Evolutionary conservation across 2,797 vertebrate species (phyloP), one percentile per base, ranked within the genome.

Genomic region (Acanthiza pusilla): DNA sequence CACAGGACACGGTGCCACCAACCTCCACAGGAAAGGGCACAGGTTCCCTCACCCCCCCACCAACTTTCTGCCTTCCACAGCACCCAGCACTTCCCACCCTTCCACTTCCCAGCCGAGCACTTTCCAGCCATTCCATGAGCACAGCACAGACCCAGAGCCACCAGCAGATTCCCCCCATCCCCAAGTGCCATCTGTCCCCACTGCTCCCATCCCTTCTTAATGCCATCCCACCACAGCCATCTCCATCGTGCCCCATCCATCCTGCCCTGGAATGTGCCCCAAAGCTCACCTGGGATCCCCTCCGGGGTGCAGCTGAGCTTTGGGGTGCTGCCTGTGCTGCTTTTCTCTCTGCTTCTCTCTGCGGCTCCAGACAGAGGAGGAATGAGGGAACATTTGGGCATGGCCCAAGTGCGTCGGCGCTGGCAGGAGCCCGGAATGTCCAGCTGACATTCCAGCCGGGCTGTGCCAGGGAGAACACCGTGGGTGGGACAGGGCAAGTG

Each of bases 371-470:
- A 7, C 25, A n/a, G n/a, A n/a, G 1, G 32, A 51, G 89, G 55
- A 78, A 27, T 61, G 43, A 83, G 53, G 67, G 67, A 50, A 54
- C 32, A 0, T 32, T 42, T 48, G 53, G 81, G 71, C 71, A 87
- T 67, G 96, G 97, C 62, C 97, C 97, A 94, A 97, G 23, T 61
- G 81, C 81, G 25, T n/a, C 57, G 57, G 85, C n/a, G 85, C 94
- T 95, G 95, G 91, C 96, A 75, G 60, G 61, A 27, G 16, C 91
- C 55, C 36, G 92, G 91, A 32, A 60, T 74, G 91, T 60, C 85
- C 97, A 42, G 93, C 95, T 95, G 96, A 92, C 97, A 54, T 86
- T 77, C 83, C 83, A 84, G 94, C 85, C 85, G 87, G 62, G 74
- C 65, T 51, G 70, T 22, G 30, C 58, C 48, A 29, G 23, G 58